Base-by-base conservation (phyloP, 23 tunicate genomes). In the Halocynthia aurantium region DNA sequence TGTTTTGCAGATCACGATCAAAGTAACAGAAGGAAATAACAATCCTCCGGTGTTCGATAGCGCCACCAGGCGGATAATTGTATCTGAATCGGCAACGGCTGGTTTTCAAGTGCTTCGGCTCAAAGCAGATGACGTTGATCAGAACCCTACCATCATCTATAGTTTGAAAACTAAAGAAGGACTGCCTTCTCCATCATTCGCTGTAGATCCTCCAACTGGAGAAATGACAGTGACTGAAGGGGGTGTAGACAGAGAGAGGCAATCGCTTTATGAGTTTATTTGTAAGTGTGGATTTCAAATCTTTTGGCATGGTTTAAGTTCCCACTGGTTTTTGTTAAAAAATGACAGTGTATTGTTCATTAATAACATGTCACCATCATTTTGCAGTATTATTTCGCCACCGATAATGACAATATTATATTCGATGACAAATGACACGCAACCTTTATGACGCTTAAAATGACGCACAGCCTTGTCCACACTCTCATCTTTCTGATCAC, bases 21-120 rank as follows among this genome's bases (percentile, higher is more conserved):
- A 71, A 8, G 76, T 88, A 5, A 75, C 67, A 19, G 87, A 83
- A 40, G 84, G 71, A 17, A 88, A 88, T 84, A 83, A 82, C 81
- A 83, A 83, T 72, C 84, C 84, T 20, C 95, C 95, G 0, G 6
- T 52, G 21, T 88, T 83, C 52, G 62, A 82, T 11, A 56, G 72
- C 20, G 61, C 65, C 57, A 11, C 53, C 10, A 19, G 19, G 22
- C 83, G 68, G 51, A 10, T 60, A 50, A 0, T 40, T 0, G 76
- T 82, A n/a, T 71, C 80, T n/a, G 93, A 87, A 70, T 84, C 81
- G 57, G 62, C 52, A 6, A 52, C 15, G 13, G 57, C 83, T 2
- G 93, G 74, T 12, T 78, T 20, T n/a, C 51, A 51, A 55, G 31
- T 86, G 18, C 50, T 82, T 15, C 53, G 67, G 6, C 20, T 68